Evolutionary conservation across 1,140 invertebrate species (phyloP), one percentile per base, ranked within the genome.

Genomic region (Zaprionus tsacasi): DNA sequence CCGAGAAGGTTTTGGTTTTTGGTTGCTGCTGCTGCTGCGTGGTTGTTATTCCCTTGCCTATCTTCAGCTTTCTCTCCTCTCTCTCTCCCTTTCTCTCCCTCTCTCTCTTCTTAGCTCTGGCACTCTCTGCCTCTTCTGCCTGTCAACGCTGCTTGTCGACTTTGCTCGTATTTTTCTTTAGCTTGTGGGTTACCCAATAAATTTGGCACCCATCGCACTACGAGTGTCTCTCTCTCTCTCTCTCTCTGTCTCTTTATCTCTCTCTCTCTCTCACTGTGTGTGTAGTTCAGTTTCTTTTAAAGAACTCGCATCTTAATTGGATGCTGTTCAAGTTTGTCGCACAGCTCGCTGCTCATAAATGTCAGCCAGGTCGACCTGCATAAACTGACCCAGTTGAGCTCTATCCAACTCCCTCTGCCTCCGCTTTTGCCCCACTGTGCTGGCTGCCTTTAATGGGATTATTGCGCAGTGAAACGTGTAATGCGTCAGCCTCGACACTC

Each of bases 371-470:
- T 82, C 79, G 82, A 76, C 81, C 80, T 87, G 83, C 85, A 87
- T 88, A 83, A 89, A 89, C 81, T 89, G 85, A 88, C 81, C 85
- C 83, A 89, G 75, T 89, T 88, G 72, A 70, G 79, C 75, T 65
- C 50, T 63, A 54, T 74, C 60, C 74, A 48, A 3, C 45, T 67
- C n/a, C n/a, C 40, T 10, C 8, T 66, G 69, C 13, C 43, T 38
- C 40, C 54, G 35, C 66, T 50, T 21, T 12, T 56, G 48, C 64
- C 40, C 15, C 27, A 15, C 6, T 4, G 13, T 43, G 33, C 57
- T 43, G 65, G 63, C 70, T 71, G 61, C 65, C 65, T 79, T 89
- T 88, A 88, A 88, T 88, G 85, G 88, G 77, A 88, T 88, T 88
- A 88, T 88, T 88, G 85, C 75, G 85, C 86, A 89, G 65, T 85